phyloP scores from a whole-genome alignment of 2,888 invertebrate species.

The Caenorhabditis zanzibari region DNA sequence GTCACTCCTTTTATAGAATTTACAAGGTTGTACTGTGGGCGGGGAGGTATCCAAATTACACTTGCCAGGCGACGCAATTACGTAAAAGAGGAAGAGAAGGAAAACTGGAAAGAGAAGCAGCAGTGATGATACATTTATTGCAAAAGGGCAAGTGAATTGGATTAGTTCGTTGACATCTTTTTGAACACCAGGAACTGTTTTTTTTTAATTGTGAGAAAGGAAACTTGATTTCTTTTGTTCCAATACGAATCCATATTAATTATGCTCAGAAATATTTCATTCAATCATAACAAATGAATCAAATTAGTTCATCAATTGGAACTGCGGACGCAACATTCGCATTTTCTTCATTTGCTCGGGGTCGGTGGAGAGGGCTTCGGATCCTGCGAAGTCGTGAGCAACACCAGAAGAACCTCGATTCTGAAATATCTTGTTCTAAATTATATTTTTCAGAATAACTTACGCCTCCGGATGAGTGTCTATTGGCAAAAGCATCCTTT shows the following conservation, averaged over 20 bases:
- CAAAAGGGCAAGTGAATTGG: slow-evolving; percentile 32
- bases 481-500: slow-evolving; percentile 1
- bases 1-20: slow-evolving; percentile 21
- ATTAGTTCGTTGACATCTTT: slow-evolving; percentile 13
- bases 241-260: too few relatives aligned
- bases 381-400: slow-evolving; percentile 34
- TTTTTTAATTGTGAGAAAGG: too few relatives aligned
- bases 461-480: background rate
- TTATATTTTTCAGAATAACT: background rate
- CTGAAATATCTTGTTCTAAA: background rate
- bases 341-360: slow-evolving; percentile 44
- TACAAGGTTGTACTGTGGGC: slow-evolving; percentile 39
- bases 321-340: slow-evolving; percentile 32
- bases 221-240: too few relatives aligned
- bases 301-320: slow-evolving; percentile 50
- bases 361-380: slow-evolving; percentile 39
- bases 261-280: slow-evolving; percentile 3
- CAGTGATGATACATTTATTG: slow-evolving; percentile 35
- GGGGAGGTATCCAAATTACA: slow-evolving; percentile 41
- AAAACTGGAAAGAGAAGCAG: slow-evolving; percentile 32
- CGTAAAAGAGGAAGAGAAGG: slow-evolving; percentile 45
- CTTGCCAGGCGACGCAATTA: slow-evolving; percentile 30
- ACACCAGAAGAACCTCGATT: background rate
- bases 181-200: slow-evolving; percentile 13
- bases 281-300: background rate